phyloP scores from a whole-genome alignment of 2,888 invertebrate species.

The Drosophila parthenogenetica region DNA sequence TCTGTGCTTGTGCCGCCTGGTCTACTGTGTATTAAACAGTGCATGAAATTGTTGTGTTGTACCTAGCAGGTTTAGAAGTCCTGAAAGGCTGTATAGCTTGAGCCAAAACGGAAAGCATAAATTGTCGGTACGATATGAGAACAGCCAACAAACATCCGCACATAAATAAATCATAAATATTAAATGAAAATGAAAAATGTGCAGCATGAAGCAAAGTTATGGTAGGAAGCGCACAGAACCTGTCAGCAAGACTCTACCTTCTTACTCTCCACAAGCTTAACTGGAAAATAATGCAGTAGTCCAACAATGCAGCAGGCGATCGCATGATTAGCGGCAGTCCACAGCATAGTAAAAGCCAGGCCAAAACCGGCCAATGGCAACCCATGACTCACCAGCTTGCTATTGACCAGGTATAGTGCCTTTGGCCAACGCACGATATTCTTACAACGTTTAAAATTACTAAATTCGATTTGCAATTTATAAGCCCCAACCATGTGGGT shows the following conservation, averaged over 20 bases:
- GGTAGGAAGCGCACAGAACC: slow-evolving; percentile 74
- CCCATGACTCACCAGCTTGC: slow-evolving; percentile 30
- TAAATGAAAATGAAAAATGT: slow-evolving; percentile 80
- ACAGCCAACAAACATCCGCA: slow-evolving; percentile 79
- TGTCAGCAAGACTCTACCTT: slow-evolving; percentile 65
- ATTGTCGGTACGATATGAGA: slow-evolving; percentile 75
- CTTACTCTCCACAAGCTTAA: not conserved
- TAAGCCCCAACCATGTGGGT: slow-evolving; percentile 29
- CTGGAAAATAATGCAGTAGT: slow-evolving; percentile 54
- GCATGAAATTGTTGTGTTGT: slow-evolving; percentile 74
- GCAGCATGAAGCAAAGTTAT: slow-evolving; percentile 47
- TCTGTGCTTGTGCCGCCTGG: slow-evolving; percentile 1
- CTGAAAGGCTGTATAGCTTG: slow-evolving; percentile 31
- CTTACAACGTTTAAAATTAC: slow-evolving; percentile 71
- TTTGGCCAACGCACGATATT: slow-evolving; percentile 66
- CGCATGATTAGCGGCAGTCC: slow-evolving; percentile 76
- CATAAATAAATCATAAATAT: slow-evolving; percentile 82
- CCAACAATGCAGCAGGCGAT: slow-evolving; percentile 65
- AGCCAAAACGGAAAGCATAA: slow-evolving; percentile 78
- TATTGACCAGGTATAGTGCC: slow-evolving; percentile 34
- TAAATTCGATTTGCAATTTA: slow-evolving; percentile 79
- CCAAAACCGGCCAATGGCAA: slow-evolving; percentile 14
- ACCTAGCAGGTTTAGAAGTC: slow-evolving; percentile 36
- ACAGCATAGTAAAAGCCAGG: slow-evolving; percentile 19
- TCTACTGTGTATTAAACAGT: slow-evolving; percentile 66